Conservation (phyloP, 1,140 invertebrate genomes). For the Mercenaria mercenaria region DNA sequence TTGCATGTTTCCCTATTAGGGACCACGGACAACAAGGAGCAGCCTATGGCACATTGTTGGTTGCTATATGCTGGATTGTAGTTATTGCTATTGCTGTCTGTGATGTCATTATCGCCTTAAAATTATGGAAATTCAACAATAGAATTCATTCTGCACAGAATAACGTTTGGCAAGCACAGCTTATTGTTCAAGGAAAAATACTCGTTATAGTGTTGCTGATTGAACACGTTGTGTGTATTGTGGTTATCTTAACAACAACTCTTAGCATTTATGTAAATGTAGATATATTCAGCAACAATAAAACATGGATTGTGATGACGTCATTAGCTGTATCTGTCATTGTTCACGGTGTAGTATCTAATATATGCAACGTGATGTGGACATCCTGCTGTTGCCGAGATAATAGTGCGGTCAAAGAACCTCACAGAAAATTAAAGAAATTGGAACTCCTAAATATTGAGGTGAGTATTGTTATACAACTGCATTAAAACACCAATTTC, state of each 20-base stretch:
- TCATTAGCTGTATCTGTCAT: conserved; percentile 47
- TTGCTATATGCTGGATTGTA: conserved; percentile 72
- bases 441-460: conserved; percentile 75
- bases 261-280: conserved; percentile 68
- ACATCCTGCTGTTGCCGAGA: conserved; percentile 67
- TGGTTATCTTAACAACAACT: conserved; percentile 63
- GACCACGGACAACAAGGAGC: conserved; percentile 69
- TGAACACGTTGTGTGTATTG: conserved; percentile 57
- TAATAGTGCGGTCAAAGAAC: conserved; percentile 70
- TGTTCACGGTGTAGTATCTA: conserved; percentile 65
- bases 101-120: conserved; percentile 66
- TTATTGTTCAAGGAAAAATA: conserved; percentile 65
- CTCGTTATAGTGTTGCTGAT: conserved; percentile 56
- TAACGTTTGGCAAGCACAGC: conserved; percentile 77
- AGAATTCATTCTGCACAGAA: conserved; percentile 75
- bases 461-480: conserved; percentile 71
- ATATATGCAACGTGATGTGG: conserved; percentile 69
- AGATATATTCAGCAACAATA: background rate
- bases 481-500: too few relatives aligned
- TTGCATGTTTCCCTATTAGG: conserved; percentile 74
- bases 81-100: conserved; percentile 45
- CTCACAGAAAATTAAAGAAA: conserved; percentile 76
- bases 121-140: conserved; percentile 72
- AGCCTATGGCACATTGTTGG: conserved; percentile 70
- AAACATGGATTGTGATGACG: conserved; percentile 74